Evolutionary conservation across 2,888 invertebrate genomes (phyloP), one percentile per base, ranked within the genome.

Genomic region (Beris morrisii): DNA sequence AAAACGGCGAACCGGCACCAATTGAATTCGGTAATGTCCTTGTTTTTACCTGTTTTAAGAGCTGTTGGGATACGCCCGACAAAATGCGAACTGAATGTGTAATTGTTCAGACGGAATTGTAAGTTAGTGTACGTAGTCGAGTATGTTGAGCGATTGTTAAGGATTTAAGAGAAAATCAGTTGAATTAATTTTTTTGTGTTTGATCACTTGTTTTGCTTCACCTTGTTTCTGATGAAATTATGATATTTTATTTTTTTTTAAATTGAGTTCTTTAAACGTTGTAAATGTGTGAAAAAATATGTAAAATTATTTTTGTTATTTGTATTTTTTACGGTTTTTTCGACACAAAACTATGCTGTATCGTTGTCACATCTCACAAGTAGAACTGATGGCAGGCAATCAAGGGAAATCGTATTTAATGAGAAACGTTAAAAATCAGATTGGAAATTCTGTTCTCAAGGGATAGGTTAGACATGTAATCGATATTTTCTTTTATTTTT

Each of bases 11-110:
- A 68, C 74, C 79, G 3, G 79, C 83, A 22, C 83, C 83, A 12
- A 79, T 92, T 48, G 95, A 95, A 79, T 95, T 91, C 78, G 92
- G 95, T 7, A 93, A 92, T n/a, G 89, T 93, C 3, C 81, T 94
- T 12, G 82, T 95, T 13, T 95, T 88, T 77, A 91, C 94, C 1
- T 96, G 95, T 77, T 82, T 86, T 46, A 86, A 86, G 73, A 94
- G 92, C 76, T 95, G 95, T 79, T 95, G 95, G 95, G 85, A 87
- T 64, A 82, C 86, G 0, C 85, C 85, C 4, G 89, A 89, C 72
- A 83, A 83, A 48, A 83, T 85, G 72, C 86, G 88, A 65, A 84
- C 86, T 70, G 94, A 94, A 81, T 83, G 84, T 67, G 85, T 92
- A 13, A 79, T 92, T 66, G 86, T 93, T 72, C 93, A 94, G 82